phyloP scores from a whole-genome alignment of 2,888 invertebrate species.

The Rhingia rostrata region DNA sequence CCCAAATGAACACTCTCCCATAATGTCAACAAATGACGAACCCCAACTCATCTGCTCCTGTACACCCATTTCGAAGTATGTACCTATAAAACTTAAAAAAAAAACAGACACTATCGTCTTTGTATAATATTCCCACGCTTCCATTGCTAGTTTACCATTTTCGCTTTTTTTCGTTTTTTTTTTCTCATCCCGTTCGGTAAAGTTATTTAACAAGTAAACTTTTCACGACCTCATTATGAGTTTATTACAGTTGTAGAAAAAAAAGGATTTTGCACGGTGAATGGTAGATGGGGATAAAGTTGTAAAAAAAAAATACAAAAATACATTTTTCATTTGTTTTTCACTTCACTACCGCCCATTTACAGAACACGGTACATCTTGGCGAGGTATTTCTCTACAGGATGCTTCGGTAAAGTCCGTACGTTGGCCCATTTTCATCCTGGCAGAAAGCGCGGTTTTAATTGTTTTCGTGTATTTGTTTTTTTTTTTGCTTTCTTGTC shows the following conservation, averaged over 20 bases:
- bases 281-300: slow-evolving; percentile 19
- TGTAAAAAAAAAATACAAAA: slow-evolving; percentile 8
- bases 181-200: slow-evolving; percentile 28
- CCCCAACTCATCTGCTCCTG: slow-evolving; percentile 1
- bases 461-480: slow-evolving; percentile 55
- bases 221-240: slow-evolving; percentile 72
- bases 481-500: slow-evolving; percentile 9
- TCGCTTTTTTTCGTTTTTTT: slow-evolving; percentile 11
- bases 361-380: background rate
- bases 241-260: slow-evolving; percentile 63
- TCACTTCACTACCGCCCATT: slow-evolving; percentile 11
- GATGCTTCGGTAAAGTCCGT: slow-evolving; percentile 12
- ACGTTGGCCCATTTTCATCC: slow-evolving; percentile 45
- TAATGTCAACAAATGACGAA: too few species aligned
- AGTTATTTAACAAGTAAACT: slow-evolving; percentile 66
- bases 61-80: background rate
- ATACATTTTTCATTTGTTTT: slow-evolving; percentile 27
- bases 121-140: slow-evolving; percentile 7
- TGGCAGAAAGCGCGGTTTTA: slow-evolving; percentile 35
- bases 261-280: slow-evolving; percentile 55
- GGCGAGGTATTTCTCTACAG: background rate
- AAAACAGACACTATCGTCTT: background rate
- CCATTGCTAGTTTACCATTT: background rate
- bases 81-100: background rate
- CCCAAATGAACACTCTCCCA: too few species aligned